Conservation (phyloP, 2,113 vertebrate species). For the Osmerus eperlanus region DNA sequence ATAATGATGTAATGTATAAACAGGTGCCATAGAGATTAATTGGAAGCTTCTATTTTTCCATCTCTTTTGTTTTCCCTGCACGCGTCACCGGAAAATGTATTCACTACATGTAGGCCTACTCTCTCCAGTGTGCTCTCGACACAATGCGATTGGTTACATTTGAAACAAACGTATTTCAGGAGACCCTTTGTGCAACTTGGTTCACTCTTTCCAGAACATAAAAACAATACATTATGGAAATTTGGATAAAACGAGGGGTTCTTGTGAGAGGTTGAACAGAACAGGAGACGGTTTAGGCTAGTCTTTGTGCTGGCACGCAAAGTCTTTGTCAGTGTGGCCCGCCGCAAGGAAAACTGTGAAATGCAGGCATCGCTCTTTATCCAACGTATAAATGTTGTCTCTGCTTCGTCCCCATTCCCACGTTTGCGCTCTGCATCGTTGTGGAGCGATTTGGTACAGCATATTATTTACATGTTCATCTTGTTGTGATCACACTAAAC, state of each 20-base stretch:
- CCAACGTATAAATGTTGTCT: background rate
- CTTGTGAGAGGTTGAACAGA: background rate
- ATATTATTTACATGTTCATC: slow-evolving; percentile 7
- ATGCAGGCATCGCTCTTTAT: slow-evolving; percentile 7
- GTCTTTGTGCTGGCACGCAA: background rate
- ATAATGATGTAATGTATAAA: slow-evolving; percentile 16
- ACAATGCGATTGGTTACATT: slow-evolving; percentile 21
- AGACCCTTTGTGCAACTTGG: background rate
- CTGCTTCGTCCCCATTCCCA: background rate
- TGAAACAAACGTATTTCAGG: background rate
- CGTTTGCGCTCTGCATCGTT: slow-evolving; percentile 1
- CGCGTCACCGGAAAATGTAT: slow-evolving; percentile 11
- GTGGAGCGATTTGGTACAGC: slow-evolving; percentile 9
- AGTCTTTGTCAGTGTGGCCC: slow-evolving; percentile 20
- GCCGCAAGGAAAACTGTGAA: slow-evolving; percentile 2
- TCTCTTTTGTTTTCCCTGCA: slow-evolving; percentile 5
- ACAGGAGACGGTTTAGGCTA: no score
- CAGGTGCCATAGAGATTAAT: slow-evolving; percentile 26
- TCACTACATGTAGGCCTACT: slow-evolving; percentile 20
- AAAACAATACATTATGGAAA: slow-evolving; percentile 30
- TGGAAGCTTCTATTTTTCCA: slow-evolving; percentile 19
- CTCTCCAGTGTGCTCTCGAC: slow-evolving; percentile 19
- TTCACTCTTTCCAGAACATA: background rate
- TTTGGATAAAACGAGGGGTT: slow-evolving; percentile 11
- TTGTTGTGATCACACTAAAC: background rate